Base-by-base conservation (phyloP, 2,113 vertebrate genomes). In the Herpetotheres cachinnans region DNA sequence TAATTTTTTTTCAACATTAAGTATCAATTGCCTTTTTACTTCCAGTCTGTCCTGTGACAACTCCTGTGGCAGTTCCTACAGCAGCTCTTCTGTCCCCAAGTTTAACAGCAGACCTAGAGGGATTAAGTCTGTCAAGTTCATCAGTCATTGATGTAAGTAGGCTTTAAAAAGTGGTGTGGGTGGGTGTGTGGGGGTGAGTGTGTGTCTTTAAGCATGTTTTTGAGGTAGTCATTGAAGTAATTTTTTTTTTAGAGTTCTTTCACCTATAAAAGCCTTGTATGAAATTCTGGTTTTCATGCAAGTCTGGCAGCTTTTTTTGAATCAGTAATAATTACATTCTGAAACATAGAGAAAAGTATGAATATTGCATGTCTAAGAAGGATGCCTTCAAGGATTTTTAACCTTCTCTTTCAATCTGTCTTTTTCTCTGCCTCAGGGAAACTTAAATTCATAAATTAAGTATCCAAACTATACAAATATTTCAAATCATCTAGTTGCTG, bases 51-150 rank as follows among this genome's bases (percentile, higher is more conserved):
- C 93, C 96, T 34, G 85, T 97, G 27, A 92, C 97, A 25, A 74
- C 97, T 90, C 97, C 98, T 34, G 88, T 97, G 71, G 94, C 80
- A 40, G 61, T 97, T 76, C 97, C 98, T 67, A 98, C 95, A 70
- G 76, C 98, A 78, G 86, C 97, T 54, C 62, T 97, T 95, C 66
- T 99, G 74, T 98, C 99, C 84, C 97, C 98, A 3, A 99, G 98
- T 88, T 96, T 99, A 95, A 95, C 99, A 93, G 98, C 98, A 29
- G 99, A 99, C 98, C 98, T 99, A 20, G 98, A 99, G 94, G 99
- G 99, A 73, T 98, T 99, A 71, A 99, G 98, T 63, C 98, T 99
- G 52, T 98, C 98, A 14, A 95, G 95, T 88, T 95, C 98, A 85
- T 98, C 98, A 26, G 72, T 98, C 95, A 97, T 99, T 92, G 98